phyloP scores from a whole-genome alignment of 2,888 invertebrate species.

The Synanthedon formicaeformis region DNA sequence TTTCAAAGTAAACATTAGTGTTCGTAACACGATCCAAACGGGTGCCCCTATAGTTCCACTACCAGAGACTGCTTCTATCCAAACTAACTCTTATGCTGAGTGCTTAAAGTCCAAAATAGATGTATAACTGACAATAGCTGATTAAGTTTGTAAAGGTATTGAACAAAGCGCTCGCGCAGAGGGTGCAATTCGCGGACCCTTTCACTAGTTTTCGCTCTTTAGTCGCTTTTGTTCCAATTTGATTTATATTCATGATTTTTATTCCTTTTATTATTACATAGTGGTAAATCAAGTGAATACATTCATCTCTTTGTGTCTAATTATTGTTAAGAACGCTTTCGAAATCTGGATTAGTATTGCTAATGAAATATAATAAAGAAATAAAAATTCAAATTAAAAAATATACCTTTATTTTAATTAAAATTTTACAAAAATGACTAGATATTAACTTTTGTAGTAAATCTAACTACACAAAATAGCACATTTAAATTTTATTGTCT shows the following conservation, averaged over 20 bases:
- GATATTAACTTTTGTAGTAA: conserved; percentile 37
- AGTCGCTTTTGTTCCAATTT: conserved; percentile 62
- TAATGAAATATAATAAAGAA: conserved; percentile 5
- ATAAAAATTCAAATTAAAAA: conserved; percentile 21
- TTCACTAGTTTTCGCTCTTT: conserved; percentile 70
- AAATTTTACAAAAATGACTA: conserved; percentile 44
- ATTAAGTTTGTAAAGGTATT: conserved; percentile 18
- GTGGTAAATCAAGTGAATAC: conserved; percentile 55
- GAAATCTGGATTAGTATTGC: conserved; percentile 5
- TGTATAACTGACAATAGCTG: neutral
- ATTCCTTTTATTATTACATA: conserved; percentile 50
- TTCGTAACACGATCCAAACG: conserved; percentile 56
- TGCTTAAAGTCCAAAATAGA: conserved; percentile 14
- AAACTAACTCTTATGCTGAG: conserved; percentile 7
- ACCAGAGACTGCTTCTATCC: neutral
- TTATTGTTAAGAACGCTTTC: conserved; percentile 10
- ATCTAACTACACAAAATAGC: conserved; percentile 14
- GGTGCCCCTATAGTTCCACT: conserved; percentile 43
- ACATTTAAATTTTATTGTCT: neutral
- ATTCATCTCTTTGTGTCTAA: conserved; percentile 26
- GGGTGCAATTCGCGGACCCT: conserved; percentile 48
- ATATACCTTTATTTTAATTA: conserved; percentile 12
- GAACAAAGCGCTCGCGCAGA: conserved; percentile 41
- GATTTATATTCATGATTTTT: conserved; percentile 67
- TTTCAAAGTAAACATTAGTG: conserved; percentile 66